Percentiles rank a stretch among this genome's conserved stretches.
phyloP scores from a whole-genome alignment of 1,140 invertebrate genomes.

The Fopius arisanus region DNA sequence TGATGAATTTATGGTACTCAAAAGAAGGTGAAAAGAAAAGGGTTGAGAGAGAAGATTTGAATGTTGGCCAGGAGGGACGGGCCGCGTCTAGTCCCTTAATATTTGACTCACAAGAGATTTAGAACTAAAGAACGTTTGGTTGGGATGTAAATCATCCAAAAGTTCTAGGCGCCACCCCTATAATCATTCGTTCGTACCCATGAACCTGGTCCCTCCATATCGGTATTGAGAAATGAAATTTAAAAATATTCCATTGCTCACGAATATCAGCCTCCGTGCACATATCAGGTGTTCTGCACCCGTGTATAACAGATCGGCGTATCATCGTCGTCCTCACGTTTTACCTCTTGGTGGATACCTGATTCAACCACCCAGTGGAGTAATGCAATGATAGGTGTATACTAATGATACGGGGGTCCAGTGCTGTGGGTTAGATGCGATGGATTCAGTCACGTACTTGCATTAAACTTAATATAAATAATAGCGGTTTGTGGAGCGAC shows the following conservation, averaged over 20 bases:
- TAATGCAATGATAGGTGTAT: conserved; percentile 66
- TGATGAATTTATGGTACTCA: conserved; percentile 59
- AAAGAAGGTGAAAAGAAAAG: conserved; percentile 35
- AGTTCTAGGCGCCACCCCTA: conserved; percentile 54
- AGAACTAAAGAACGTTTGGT: conserved; percentile 43
- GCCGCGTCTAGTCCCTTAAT: conserved; percentile 22
- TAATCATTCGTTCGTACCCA: conserved; percentile 46
- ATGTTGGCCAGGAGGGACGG: conserved; percentile 5
- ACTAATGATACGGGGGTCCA: conserved; percentile 63
- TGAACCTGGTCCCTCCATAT: too few species aligned
- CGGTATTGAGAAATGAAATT: too few species aligned
- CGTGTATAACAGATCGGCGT: conserved; percentile 36
- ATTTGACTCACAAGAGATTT: conserved; percentile 44
- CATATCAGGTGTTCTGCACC: conserved; percentile 23
- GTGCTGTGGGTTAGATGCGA: conserved; percentile 34
- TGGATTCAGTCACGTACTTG: conserved; percentile 66
- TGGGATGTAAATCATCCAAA: conserved; percentile 56
- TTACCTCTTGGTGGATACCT: neutral
- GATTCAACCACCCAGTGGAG: conserved; percentile 34
- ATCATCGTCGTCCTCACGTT: neutral
- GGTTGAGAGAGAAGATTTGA: conserved; percentile 43
- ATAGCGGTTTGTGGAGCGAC: conserved; percentile 65
- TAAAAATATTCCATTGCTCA: neutral
- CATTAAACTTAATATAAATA: conserved; percentile 68
- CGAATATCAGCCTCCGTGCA: conserved; percentile 28